Evolutionary conservation across 2,797 vertebrate species (phyloP).

Genomic region (Neopelma chrysocephalum): DNA sequence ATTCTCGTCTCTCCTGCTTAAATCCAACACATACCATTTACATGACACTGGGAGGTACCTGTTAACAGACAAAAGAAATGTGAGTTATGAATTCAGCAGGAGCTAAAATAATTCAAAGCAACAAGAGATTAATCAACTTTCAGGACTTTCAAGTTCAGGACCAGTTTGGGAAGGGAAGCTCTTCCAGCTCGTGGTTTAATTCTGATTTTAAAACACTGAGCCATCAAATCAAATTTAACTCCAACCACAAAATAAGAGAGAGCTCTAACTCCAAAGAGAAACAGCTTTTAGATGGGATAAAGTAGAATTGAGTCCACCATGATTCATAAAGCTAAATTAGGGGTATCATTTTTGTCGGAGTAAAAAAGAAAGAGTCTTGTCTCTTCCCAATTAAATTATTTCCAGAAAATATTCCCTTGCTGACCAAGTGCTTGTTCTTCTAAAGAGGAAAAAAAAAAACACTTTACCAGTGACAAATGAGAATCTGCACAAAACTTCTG

Average conservation of each 20-base stretch:
- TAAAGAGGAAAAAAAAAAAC: neutral
- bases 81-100: neutral
- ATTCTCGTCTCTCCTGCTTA: neutral
- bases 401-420: neutral
- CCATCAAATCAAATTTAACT: neutral
- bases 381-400: neutral
- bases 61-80: neutral
- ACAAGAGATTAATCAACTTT: neutral
- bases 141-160: neutral
- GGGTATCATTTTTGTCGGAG: neutral
- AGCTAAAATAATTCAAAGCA: neutral
- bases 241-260: neutral
- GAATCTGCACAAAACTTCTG: neutral
- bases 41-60: neutral
- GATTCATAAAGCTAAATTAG: neutral
- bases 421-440: neutral
- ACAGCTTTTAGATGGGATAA: neutral
- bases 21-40: neutral
- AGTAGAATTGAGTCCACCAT: neutral
- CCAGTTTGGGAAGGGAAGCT: neutral
- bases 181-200: neutral
- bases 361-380: neutral
- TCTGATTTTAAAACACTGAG: neutral
- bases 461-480: neutral
- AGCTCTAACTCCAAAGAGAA: neutral